phyloP scores from a whole-genome alignment of 1,140 invertebrate species.

The Eupeodes corollae region DNA sequence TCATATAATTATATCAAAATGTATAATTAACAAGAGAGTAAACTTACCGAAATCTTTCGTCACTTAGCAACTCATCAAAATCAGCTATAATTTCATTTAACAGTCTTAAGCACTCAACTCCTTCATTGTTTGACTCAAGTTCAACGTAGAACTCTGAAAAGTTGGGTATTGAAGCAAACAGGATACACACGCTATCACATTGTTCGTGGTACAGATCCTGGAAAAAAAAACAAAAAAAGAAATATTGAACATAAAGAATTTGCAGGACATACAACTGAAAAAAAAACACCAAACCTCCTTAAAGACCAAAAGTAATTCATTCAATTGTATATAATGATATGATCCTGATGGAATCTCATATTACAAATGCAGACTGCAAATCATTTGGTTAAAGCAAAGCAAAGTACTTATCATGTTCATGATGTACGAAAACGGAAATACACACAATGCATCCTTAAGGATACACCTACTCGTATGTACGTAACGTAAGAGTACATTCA shows the following conservation, averaged over 20 bases:
- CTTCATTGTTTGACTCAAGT: slow-evolving; percentile 87
- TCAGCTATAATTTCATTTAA: slow-evolving; percentile 96
- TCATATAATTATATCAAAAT: too few relatives aligned
- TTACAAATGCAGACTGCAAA: too few relatives aligned
- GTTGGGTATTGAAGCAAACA: slow-evolving; percentile 94
- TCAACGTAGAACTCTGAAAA: slow-evolving; percentile 96
- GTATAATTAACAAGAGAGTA: neutral
- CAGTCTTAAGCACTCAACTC: slow-evolving; percentile 84
- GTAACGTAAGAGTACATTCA: too few relatives aligned
- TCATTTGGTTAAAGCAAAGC: too few relatives aligned
- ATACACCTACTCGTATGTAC: too few relatives aligned
- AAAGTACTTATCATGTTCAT: too few relatives aligned
- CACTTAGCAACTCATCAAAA: slow-evolving; percentile 83
- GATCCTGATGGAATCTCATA: too few relatives aligned
- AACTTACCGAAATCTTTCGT: slow-evolving; percentile 60
- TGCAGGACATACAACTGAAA: neutral
- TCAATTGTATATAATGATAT: too few relatives aligned
- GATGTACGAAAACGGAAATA: too few relatives aligned
- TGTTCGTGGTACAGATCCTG: slow-evolving; percentile 93
- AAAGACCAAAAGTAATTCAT: too few relatives aligned
- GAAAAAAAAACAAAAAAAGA: neutral
- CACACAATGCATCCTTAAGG: too few relatives aligned
- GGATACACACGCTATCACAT: slow-evolving; percentile 87
- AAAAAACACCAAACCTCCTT: too few relatives aligned
- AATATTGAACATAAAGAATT: neutral